Base-by-base conservation (phyloP, 2,113 vertebrate genomes). In the Macrotis lagotis region DNA sequence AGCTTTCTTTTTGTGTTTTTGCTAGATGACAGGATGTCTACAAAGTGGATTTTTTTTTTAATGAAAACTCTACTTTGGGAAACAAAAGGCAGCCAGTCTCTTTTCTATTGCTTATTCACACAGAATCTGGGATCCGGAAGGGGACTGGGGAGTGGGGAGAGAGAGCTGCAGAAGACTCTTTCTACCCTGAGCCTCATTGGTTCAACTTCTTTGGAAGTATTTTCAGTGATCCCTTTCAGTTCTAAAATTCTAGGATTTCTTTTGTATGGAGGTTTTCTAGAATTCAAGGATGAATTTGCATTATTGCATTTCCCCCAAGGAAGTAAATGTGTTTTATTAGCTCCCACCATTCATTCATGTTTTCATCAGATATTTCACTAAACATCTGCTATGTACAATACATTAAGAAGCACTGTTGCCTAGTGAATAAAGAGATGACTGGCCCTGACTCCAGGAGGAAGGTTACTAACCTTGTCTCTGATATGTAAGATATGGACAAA, bases 1-100 rank as follows among this genome's bases (percentile, higher is more conserved):
- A 90, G 48, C 92, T 95, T 92, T 83, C 50, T 28, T 47, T 90
- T 55, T 74, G 44, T 89, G n/a, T 90, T 25, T 51, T 10, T 92
- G 92, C 47, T 44, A 47, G 83, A 16, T 74, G 14, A 74, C 0
- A n/a, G 16, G 14, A n/a, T n/a, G 5, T 74, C 66, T 6, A 74
- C 14, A 19, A 74, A 74, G 37, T n/a, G 14, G 12, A 74, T 74
- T 74, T 74, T 74, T 37, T n/a, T 74, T n/a, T n/a, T 74, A 22
- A 19, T n/a, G 26, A 37, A 66, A 66, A 66, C 28, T 59, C 26
- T 31, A 66, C 55, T 66, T 66, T 66, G 31, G 10, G 37, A 74
- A 74, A 74, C 66, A n/a, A 74, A 74, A 74, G 66, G 16, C 66
- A 74, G 16, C 66, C 66, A n/a, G 37, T 31, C 5, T 74, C 16